Evolutionary conservation across 2,888 invertebrate genomes (phyloP).

Genomic region (Allygus modestus): DNA sequence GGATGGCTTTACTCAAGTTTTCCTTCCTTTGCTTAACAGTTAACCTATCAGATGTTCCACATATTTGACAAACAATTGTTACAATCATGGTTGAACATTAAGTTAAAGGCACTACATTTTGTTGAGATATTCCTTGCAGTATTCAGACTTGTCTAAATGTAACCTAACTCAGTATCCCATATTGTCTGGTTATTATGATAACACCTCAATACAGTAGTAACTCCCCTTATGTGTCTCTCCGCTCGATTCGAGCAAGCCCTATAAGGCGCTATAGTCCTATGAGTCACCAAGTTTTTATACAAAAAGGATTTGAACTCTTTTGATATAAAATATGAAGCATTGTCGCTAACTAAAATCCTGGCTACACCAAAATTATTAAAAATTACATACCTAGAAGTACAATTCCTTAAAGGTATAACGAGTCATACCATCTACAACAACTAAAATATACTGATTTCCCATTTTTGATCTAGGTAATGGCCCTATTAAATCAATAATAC

Average conservation of each 20-base stretch:
- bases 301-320: too few species aligned
- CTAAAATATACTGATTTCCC: not conserved
- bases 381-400: too few species aligned
- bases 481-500: not conserved
- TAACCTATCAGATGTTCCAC: too few species aligned
- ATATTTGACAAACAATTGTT: too few species aligned
- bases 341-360: too few species aligned
- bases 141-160: not conserved
- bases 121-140: not conserved
- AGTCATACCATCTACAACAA: not conserved
- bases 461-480: not conserved
- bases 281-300: not conserved
- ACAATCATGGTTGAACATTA: too few species aligned
- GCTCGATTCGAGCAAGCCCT: not conserved
- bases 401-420: not conserved
- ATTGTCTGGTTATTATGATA: not conserved
- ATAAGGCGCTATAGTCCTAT: not conserved
- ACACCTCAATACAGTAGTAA: not conserved
- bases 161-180: not conserved
- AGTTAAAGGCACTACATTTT: not conserved
- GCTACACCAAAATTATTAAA: constrained; percentile 4
- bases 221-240: not conserved
- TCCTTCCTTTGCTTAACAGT: not conserved
- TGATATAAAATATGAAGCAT: too few species aligned
- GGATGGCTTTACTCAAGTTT: not conserved